Evolutionary conservation across 2,113 vertebrate species (phyloP).

Genomic region (Poecile atricapillus): DNA sequence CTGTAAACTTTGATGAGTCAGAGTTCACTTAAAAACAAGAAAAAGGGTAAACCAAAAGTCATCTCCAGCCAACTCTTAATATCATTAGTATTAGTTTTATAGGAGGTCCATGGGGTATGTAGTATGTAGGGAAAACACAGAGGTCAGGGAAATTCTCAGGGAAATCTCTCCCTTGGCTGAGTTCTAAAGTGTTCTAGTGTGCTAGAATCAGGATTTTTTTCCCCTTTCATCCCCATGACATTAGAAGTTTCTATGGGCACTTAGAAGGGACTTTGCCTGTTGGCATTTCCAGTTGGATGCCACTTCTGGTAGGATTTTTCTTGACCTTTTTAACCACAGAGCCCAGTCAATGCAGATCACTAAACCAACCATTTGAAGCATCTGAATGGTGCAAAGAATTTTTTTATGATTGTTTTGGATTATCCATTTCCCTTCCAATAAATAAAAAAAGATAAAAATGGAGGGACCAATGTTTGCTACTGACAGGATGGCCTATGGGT

Average conservation of each 20-base stretch:
- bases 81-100: not conserved
- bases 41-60: not conserved
- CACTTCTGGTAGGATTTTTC: constrained; percentile 21
- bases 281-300: not conserved
- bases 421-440: constrained; percentile 44
- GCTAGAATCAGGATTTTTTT: constrained; percentile 28
- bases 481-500: not conserved
- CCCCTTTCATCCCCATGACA: constrained; percentile 44
- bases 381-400: constrained; percentile 58
- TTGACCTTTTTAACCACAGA: constrained; percentile 21
- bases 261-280: not conserved
- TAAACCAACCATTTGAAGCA: constrained; percentile 63
- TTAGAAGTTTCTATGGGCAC: not conserved
- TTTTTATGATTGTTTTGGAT: constrained; percentile 22
- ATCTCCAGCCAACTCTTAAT: not conserved
- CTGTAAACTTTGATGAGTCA: not conserved
- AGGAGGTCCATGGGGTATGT: not conserved
- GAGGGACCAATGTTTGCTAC: constrained; percentile 16
- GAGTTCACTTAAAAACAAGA: not conserved
- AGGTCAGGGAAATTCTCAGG: not conserved
- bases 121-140: not conserved
- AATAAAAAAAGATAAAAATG: not conserved
- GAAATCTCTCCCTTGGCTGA: not conserved
- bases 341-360: constrained; percentile 73
- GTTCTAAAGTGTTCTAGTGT: not conserved